Percentiles rank a stretch among this genome's conserved stretches.
These are phyloP conservation scores for Strigamia transsilvanica DNA, from an alignment of 2,888 invertebrate species.

Conservation along the genomic window DNA sequence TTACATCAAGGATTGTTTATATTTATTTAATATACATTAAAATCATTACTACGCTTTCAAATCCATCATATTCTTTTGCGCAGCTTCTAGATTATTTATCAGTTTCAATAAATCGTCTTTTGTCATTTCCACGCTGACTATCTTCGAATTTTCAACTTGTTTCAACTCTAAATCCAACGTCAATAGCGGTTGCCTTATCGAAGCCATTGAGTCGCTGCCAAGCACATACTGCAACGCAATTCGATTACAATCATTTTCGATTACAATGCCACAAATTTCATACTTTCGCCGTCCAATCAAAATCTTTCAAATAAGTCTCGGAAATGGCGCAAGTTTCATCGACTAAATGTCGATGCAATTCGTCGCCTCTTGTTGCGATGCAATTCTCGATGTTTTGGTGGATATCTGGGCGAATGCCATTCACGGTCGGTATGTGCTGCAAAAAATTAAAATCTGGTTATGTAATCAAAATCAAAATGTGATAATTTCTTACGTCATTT, in stretches of 20 bases:
- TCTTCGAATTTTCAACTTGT: conserved; percentile 57
- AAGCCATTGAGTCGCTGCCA: conserved; percentile 62
- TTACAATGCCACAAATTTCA: background rate
- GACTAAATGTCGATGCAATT: conserved; percentile 59
- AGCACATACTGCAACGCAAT: conserved; percentile 57
- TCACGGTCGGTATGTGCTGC: conserved; percentile 36
- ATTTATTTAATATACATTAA: too few species aligned
- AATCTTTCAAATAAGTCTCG: conserved; percentile 60
- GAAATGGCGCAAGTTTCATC: conserved; percentile 60
- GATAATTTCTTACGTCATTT: background rate
- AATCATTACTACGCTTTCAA: background rate
- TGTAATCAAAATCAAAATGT: background rate
- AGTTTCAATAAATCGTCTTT: conserved; percentile 60
- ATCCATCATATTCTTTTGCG: conserved; percentile 59
- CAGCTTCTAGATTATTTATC: conserved; percentile 61
- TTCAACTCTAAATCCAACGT: conserved; percentile 59
- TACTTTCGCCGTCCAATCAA: conserved; percentile 63
- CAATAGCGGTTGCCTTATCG: conserved; percentile 61
- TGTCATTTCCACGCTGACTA: conserved; percentile 61
- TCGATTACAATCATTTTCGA: background rate
- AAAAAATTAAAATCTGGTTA: background rate
- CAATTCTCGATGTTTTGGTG: conserved; percentile 59
- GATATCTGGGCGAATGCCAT: conserved; percentile 59
- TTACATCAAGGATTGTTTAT: background rate
- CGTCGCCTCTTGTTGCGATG: conserved; percentile 59